These are phyloP conservation scores for Batillaria attramentaria DNA, from an alignment of 1,140 invertebrate species.

Conservation along the genomic window DNA sequence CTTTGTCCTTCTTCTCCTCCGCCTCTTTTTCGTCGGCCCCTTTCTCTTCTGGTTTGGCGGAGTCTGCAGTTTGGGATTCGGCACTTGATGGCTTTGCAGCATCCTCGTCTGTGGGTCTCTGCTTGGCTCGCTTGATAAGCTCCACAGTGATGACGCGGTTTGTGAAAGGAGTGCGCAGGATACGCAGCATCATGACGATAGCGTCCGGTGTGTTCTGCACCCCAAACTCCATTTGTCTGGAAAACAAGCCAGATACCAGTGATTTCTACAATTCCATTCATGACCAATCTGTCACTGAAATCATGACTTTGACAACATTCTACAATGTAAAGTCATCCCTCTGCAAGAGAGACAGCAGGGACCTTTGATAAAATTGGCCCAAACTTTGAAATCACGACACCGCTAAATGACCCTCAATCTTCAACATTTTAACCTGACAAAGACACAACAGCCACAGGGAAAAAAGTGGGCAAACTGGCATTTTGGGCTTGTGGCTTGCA, in stretches of 20 bases:
- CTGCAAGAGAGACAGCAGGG: neutral
- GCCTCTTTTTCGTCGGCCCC: neutral
- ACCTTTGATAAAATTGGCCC: neutral
- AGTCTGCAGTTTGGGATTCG: neutral
- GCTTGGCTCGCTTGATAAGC: neutral
- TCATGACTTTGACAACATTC: neutral
- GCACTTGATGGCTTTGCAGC: neutral
- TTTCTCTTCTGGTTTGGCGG: neutral
- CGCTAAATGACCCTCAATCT: neutral
- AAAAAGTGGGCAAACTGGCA: no score
- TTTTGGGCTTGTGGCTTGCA: no score
- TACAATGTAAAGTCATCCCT: neutral
- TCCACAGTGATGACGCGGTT: slow-evolving; percentile 15
- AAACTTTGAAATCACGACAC: neutral
- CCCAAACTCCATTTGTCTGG: slow-evolving; percentile 18
- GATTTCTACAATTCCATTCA: neutral
- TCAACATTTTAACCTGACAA: no score
- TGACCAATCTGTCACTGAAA: neutral
- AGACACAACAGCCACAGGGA: no score
- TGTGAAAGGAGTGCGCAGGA: slow-evolving; percentile 20
- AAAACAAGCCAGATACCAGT: neutral
- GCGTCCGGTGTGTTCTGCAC: slow-evolving; percentile 13
- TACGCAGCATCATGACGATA: slow-evolving; percentile 20
- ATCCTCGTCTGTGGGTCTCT: neutral
- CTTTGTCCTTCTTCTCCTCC: neutral